phyloP scores from a whole-genome alignment of 2,888 invertebrate genomes.

The Sarcophaga carnaria region DNA sequence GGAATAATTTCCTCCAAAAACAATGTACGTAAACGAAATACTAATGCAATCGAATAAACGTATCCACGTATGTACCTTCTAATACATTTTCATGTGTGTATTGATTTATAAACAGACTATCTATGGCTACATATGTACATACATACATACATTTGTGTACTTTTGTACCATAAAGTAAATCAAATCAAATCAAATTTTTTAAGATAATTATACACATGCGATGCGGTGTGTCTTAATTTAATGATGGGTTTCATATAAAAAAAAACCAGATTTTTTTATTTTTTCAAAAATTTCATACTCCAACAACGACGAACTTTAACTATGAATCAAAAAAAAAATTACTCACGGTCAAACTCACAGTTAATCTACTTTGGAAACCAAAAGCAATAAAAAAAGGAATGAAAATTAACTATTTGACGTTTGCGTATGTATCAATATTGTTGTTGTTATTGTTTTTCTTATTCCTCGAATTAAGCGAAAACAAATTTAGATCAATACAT shows the following conservation, averaged over 20 bases:
- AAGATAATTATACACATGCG: conserved; percentile 65
- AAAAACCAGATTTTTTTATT: no score
- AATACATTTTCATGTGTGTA: background rate
- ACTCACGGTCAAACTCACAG: conserved; percentile 13
- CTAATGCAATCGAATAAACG: conserved; percentile 49
- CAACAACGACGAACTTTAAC: no score
- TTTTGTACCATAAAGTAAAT: conserved; percentile 11
- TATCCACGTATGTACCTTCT: background rate
- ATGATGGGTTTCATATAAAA: conserved; percentile 67
- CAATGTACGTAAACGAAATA: background rate
- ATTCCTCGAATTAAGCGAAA: conserved; percentile 32
- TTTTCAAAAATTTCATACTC: background rate
- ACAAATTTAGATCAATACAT: conserved; percentile 51
- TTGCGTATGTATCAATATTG: conserved; percentile 25
- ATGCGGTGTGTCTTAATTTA: conserved; percentile 65
- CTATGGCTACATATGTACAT: background rate
- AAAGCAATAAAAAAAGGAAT: background rate
- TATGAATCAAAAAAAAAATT: conserved; percentile 5
- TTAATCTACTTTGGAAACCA: background rate
- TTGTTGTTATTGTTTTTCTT: background rate
- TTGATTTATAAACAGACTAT: background rate
- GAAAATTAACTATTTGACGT: conserved; percentile 41
- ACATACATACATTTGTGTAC: background rate
- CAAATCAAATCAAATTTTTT: conserved; percentile 46
- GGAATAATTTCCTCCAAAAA: background rate